A percentile compares a stretch with the other conserved stretches of the same genome.
Evolutionary conservation across 2,888 invertebrate genomes (phyloP).

Genomic region (Cabera pusaria): DNA sequence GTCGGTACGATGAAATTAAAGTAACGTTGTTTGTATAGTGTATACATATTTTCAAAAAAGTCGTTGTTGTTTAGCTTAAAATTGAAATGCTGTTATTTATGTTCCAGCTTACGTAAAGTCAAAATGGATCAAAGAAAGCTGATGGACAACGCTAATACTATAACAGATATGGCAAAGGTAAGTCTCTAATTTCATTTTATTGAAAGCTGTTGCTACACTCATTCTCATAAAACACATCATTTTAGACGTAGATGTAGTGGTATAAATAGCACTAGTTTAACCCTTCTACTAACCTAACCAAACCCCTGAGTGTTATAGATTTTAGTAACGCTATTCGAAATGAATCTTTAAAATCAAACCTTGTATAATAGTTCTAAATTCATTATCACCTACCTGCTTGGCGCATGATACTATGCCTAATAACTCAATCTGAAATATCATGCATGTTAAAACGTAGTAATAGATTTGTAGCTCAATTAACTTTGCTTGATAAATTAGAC

Average conservation of each 20-base stretch:
- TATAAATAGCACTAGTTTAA: no score
- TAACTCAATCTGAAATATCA: constrained; percentile 8
- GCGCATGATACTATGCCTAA: constrained; percentile 38
- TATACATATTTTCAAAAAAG: no score
- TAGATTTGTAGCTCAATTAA: constrained; percentile 13
- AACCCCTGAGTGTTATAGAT: constrained; percentile 2
- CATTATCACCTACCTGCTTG: constrained; percentile 49
- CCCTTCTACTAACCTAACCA: no score
- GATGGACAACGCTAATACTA: constrained; percentile 99
- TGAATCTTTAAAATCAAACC: background rate
- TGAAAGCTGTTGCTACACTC: constrained; percentile 67
- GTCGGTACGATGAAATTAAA: no score
- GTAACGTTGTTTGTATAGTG: no score
- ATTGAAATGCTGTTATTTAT: background rate
- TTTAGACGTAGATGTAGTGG: constrained; percentile 46
- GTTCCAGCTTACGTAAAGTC: constrained; percentile 96
- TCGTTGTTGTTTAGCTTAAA: background rate
- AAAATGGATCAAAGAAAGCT: constrained; percentile 99
- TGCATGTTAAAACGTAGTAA: constrained; percentile 27
- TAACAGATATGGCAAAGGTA: constrained; percentile 99
- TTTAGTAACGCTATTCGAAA: background rate
- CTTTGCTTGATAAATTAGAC: no score
- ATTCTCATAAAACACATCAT: constrained; percentile 55
- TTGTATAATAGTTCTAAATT: constrained; percentile 15
- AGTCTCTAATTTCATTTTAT: constrained; percentile 48